These are phyloP conservation scores for Oncorhynchus clarkii DNA, from an alignment of 2,113 vertebrate species.

Conservation along the genomic window DNA sequence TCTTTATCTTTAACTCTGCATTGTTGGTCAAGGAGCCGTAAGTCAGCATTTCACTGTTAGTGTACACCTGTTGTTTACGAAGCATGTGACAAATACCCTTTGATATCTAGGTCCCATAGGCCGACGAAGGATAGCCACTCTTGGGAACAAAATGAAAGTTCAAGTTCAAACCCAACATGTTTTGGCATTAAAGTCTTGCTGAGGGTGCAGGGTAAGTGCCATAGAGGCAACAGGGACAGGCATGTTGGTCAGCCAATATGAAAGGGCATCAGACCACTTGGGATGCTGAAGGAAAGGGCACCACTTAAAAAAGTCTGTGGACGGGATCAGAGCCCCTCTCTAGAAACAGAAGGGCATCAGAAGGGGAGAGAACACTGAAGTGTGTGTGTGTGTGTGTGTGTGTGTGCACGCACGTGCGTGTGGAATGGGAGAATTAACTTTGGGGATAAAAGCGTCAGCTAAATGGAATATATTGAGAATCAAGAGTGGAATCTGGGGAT, in stretches of 20 bases:
- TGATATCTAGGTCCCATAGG: neutral
- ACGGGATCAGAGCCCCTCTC: neutral
- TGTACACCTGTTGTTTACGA: neutral
- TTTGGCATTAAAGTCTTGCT: no score
- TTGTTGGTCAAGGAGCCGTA: no score
- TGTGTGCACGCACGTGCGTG: neutral
- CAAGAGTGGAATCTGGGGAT: neutral
- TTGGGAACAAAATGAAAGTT: no score
- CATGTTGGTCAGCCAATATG: constrained; percentile 6
- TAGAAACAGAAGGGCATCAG: neutral
- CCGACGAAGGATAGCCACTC: no score
- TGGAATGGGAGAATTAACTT: neutral
- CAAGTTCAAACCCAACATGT: no score
- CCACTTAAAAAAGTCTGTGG: constrained; percentile 9
- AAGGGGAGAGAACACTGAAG: neutral
- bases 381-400: no score
- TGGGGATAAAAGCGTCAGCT: no score
- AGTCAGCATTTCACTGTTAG: no score
- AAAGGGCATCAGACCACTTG: constrained; percentile 34
- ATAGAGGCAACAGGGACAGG: neutral
- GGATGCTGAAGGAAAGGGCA: constrained; percentile 23
- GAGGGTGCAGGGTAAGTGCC: neutral
- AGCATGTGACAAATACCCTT: neutral
- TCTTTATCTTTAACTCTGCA: no score
- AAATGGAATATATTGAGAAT: no score